Base-by-base conservation (phyloP, 2,797 vertebrate genomes). In the Lepidocolaptes lacrymiger region DNA sequence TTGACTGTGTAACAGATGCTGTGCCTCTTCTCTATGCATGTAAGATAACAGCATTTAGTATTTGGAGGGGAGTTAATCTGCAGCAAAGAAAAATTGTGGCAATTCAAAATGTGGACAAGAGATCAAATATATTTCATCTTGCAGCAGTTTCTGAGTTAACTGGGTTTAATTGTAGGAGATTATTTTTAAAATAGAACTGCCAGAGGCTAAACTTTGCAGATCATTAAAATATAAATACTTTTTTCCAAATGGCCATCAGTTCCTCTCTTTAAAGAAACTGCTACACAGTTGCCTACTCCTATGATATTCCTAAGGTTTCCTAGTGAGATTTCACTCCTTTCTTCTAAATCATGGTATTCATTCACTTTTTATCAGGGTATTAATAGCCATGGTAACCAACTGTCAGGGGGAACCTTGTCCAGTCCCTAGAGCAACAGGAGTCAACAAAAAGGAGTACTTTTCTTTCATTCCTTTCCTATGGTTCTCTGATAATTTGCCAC, bases 131-230 rank as follows among this genome's bases (percentile, higher is more conserved):
- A 34, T 75, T 75, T 78, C 17, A 59, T 88, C 52, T 68, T 79
- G 41, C 61, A 85, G 68, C 59, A 82, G 71, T 79, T 94, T 88
- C 82, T 61, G 58, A 78, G 80, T 87, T 90, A 89, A 89, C 79
- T 93, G 63, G 18, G 78, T 96, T 93, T 96, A 94, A 91, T 91
- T 90, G 75, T 43, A 80, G 46, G 74, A 76, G 37, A 91, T 80
- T 84, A 56, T 86, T 95, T 95, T 92, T 32, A 67, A 91, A 96
- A 84, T 39, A 77, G 69, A 72, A 81, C 39, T 67, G 82, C 87
- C 72, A 63, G 72, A 89, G 73, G 88, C 85, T 78, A 77, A 88
- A 69, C 83, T 91, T 87, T 88, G 66, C 92, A 93, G 83, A 49
- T 96, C 77, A 49, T 94, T 93, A 91, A 86, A 89, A 91, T 78